Evolutionary conservation across 2,888 invertebrate genomes (phyloP), one percentile per base, ranked within the genome.

Genomic region (Frankliniella intonsa): DNA sequence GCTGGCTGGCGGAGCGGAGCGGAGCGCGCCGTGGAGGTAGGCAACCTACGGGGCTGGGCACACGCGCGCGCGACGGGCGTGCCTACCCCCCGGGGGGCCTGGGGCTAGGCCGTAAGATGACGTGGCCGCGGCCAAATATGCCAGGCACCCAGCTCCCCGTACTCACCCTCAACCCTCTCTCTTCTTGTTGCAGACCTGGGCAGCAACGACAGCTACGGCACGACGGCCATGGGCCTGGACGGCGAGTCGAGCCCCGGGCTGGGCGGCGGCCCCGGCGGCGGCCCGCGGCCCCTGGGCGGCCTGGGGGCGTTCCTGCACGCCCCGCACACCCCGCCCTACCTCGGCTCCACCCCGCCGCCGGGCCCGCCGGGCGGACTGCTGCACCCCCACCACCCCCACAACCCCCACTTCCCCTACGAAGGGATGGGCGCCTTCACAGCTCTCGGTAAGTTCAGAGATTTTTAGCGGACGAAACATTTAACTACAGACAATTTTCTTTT

Each of bases 161-260:
- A 14, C 62, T 62, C 19, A 62, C 19, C 62, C 62, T 14, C 14
- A 7, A 1, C 81, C 83, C 81, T 69, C 82, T 82, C 84, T 84
- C 83, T 82, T 84, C 83, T 86, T 80, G 51, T 84, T 88, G 76
- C 89, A 95, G 96, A 96, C 89, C 89, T 96, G 85, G 94, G 94
- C 85, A 90, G 90, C 88, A 96, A 96, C 89, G 96, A 96, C 88
- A 96, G 96, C 89, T 96, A 95, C 88, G 95, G 94, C 85, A 96
- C 95, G 17, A 94, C 91, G 80, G 91, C 94, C 84, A 91, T 95
- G 90, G 94, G 94, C 10, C 92, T 95, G 87, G 95, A 95, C 84
- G 90, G 90, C 85, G 95, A 95, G 86, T 69, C 69, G 22, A 69
- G 69, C 69, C 69, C 69, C 62, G 80, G 83, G 22, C 69, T 22